These are phyloP conservation scores for Strigops habroptila DNA, from an alignment of 2,113 vertebrate species.

Conservation along the genomic window DNA sequence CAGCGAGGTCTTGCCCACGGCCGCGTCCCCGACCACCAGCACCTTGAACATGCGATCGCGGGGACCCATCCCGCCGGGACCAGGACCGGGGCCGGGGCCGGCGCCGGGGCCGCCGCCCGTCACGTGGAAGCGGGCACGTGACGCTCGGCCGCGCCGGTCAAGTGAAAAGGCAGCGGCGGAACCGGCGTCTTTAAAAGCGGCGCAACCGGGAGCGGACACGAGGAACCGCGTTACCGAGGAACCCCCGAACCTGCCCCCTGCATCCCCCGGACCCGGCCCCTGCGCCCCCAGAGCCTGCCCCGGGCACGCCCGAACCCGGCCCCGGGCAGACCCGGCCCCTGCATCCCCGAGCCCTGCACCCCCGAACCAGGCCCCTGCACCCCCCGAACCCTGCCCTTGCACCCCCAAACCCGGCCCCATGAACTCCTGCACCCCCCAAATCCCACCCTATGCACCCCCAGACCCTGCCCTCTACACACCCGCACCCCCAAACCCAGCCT, in stretches of 20 bases:
- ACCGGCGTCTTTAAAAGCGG: neutral
- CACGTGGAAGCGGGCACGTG: neutral
- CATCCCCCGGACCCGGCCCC: too few relatives aligned
- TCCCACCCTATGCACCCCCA: accelerated
- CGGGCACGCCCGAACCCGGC: accelerated
- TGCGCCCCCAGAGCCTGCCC: neutral
- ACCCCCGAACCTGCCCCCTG: too few relatives aligned
- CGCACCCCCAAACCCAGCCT: neutral
- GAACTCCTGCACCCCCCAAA: accelerated
- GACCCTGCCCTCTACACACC: accelerated
- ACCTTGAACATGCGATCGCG: slow-evolving; percentile 85
- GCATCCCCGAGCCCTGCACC: neutral
- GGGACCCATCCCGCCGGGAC: slow-evolving; percentile 68
- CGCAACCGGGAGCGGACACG: neutral
- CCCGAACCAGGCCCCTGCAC: neutral
- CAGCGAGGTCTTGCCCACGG: slow-evolving; percentile 86
- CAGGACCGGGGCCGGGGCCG: neutral
- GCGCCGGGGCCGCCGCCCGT: neutral
- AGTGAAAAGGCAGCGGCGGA: neutral
- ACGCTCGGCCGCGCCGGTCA: too few relatives aligned
- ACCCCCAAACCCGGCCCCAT: too few relatives aligned
- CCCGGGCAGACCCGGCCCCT: accelerated
- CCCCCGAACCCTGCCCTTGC: accelerated
- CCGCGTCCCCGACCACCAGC: slow-evolving; percentile 81
- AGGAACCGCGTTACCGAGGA: too few relatives aligned